Base-by-base conservation (phyloP, 2,797 vertebrate genomes). In the Sitta carolinensis region DNA sequence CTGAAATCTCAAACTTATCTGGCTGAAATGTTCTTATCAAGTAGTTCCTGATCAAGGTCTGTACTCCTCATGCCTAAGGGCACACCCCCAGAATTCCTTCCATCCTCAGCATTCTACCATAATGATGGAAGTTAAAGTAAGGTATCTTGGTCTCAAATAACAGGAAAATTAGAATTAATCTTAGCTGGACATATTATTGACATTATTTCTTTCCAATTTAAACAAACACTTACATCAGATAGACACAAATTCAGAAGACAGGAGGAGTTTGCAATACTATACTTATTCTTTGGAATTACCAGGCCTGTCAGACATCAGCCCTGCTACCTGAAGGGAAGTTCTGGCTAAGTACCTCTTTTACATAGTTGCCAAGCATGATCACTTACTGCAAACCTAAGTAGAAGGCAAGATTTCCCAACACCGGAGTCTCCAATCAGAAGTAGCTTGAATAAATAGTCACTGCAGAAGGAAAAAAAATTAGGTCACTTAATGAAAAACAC, bases 361-460 rank as follows among this genome's bases (percentile, higher is more conserved):
- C 16, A 84, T 20, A 21, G 51, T 83, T 97, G 91, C 86, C 82
- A 95, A 83, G 38, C 34, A 90, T 45, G 76, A 94, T 93, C 93
- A 99, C 99, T 99, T 98, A 99, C 99, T 96, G 99, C 99, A 97
- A 99, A 99, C 95, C 99, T 98, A 94, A 99, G 99, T 27, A 99
- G 99, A 96, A 99, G 99, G 97, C 99, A 99, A 94, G 99, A 99
- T 98, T 99, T 99, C 93, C 99, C 99, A 66, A 99, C 99, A 89
- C 99, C 99, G 69, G 99, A 99, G 97, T 99, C 99, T 83, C 99
- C 99, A 95, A 99, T 99, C 97, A 99, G 98, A 97, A 99, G 99
- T 96, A 99, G 98, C 97, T 99, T 99, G 98, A 99, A 99, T 99
- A 99, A 99, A 98, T 99, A 99, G 97, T 99, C 99, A 98, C 99